Conservation (phyloP, 2,797 vertebrate species). For the Amblyraja radiata region DNA sequence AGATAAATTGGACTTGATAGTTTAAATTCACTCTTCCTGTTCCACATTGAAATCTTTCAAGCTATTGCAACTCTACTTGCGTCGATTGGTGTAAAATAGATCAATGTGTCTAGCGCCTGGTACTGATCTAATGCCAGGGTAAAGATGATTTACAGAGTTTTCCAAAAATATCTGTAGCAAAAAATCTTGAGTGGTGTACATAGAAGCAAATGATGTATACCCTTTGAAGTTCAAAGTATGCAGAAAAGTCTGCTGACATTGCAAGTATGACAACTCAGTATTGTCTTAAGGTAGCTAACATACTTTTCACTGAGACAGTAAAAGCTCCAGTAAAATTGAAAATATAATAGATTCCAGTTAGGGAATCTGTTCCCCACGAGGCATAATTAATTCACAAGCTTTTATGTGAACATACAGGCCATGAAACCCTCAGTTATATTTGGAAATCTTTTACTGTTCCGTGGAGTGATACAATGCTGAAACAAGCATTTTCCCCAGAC, state of each 20-base stretch:
- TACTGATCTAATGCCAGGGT: background rate
- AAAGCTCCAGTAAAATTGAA: background rate
- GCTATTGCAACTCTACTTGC: background rate
- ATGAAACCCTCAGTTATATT: background rate
- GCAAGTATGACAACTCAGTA: background rate
- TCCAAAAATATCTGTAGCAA: background rate
- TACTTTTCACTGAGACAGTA: background rate
- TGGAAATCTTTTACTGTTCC: background rate
- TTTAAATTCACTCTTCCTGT: background rate
- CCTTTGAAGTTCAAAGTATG: background rate
- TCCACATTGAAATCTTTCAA: background rate
- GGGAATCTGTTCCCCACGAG: background rate
- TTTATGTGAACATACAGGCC: background rate
- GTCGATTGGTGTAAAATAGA: background rate
- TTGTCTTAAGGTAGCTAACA: background rate
- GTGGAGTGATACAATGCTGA: background rate
- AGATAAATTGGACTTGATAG: background rate
- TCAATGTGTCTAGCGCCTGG: background rate
- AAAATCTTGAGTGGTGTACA: background rate
- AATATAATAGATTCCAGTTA: background rate
- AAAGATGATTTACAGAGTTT: background rate
- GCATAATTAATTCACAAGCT: background rate
- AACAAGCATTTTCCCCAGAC: background rate
- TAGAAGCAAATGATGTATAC: background rate
- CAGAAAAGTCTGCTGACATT: conserved; percentile 13